Base-by-base conservation (phyloP, 35 echinoderm and acorn worm genomes). In the Lytechinus pictus region DNA sequence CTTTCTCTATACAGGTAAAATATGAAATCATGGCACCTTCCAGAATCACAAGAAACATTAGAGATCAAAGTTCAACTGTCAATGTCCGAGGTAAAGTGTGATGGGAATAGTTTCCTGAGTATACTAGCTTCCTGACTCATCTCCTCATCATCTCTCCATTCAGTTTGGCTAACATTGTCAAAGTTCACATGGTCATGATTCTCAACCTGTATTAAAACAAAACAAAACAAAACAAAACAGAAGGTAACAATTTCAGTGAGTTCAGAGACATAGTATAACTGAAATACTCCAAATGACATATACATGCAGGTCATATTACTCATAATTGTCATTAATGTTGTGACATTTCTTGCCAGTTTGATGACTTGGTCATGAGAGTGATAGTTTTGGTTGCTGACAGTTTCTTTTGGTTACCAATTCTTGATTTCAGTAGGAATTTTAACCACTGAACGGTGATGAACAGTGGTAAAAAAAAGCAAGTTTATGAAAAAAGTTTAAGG, bases 111-210 rank as follows among this genome's bases (percentile, higher is more conserved):
- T 60, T 96, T 95, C 53, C 97, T 94, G 52, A 98, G 95, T 86
- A 52, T 89, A 10, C 56, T 55, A 19, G 97, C 97, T 86, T 98
- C 97, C 55, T 95, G 28, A 9, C 87, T 93, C 96, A 98, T 96
- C n/a, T 97, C 96, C 66, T 97, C 97, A 19, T 98, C 97, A 53
- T 87, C 86, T 51, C 97, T 94, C 95, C 95, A 96, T 53, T 92
- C 94, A 3, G 16, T 86, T 27, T 44, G 79, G 9, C 89, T 91
- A 52, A 28, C 71, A 54, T 61, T 89, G 95, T 96, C 95, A 97
- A 95, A 97, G 95, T 95, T 93, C 3, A 95, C 94, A 52, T 97
- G 95, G 89, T 97, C 95, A 71, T 97, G 95, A 19, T 96, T 29
- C 91, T 97, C 94, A 14, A 97, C 87, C 97, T 97, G 89, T 86